Percentiles rank a stretch among this genome's conserved stretches.
phyloP scores from a whole-genome alignment of 2,888 invertebrate species.

The Frankliniella intonsa region DNA sequence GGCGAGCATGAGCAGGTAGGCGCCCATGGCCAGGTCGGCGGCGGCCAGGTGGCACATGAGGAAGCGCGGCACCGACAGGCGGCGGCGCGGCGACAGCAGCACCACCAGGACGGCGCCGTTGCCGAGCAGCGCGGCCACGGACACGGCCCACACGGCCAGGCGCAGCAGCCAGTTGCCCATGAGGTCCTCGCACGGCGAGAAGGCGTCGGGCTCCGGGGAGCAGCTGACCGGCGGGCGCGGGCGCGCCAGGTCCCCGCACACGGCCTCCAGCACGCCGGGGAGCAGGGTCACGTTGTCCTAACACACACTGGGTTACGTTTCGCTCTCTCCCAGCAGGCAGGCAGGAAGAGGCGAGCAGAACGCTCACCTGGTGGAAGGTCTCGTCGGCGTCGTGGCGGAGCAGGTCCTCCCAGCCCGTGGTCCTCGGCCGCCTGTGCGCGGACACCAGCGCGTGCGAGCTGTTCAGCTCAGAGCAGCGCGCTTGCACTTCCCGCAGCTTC shows the following conservation, averaged over 20 bases:
- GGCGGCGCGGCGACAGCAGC: slow-evolving; percentile 50
- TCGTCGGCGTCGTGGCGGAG: not conserved
- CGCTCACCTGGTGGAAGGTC: slow-evolving; percentile 6
- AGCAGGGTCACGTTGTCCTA: slow-evolving; percentile 32
- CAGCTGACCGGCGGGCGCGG: slow-evolving; percentile 47
- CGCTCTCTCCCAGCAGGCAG: too few species aligned
- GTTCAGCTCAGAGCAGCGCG: slow-evolving; percentile 22
- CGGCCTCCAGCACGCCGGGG: slow-evolving; percentile 38
- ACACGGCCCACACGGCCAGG: slow-evolving; percentile 58
- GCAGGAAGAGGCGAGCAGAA: too few species aligned
- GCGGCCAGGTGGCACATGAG: slow-evolving; percentile 64
- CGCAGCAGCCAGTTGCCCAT: slow-evolving; percentile 56
- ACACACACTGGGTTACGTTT: too few species aligned
- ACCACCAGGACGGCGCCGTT: slow-evolving; percentile 61
- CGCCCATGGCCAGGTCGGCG: slow-evolving; percentile 63
- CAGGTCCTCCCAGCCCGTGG: slow-evolving; percentile 40
- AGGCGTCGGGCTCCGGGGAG: slow-evolving; percentile 56
- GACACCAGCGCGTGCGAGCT: not conserved
- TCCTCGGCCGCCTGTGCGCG: slow-evolving; percentile 38
- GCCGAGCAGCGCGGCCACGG: slow-evolving; percentile 58
- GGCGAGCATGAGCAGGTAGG: slow-evolving; percentile 59
- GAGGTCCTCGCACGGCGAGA: slow-evolving; percentile 62
- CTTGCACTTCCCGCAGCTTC: slow-evolving; percentile 1
- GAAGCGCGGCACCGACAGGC: slow-evolving; percentile 54
- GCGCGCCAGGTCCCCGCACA: slow-evolving; percentile 41